Conservation (phyloP, 2,888 invertebrate species). For the Terebella lapidaria region DNA sequence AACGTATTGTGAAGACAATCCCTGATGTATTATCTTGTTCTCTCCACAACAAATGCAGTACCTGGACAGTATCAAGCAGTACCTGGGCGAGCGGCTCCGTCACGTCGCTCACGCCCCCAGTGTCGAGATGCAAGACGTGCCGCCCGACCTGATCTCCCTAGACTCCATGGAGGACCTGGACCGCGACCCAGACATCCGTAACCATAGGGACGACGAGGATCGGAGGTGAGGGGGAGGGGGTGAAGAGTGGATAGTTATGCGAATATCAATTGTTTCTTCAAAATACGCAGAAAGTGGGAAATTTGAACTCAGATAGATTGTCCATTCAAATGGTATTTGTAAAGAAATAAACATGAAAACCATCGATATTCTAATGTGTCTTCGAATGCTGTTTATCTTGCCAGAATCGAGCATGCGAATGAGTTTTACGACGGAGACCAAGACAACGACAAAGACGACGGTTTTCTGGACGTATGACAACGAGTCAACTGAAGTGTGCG, state of each 20-base stretch:
- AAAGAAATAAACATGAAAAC: too few relatives aligned
- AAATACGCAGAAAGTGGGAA: too few relatives aligned
- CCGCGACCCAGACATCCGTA: slow-evolving; percentile 17
- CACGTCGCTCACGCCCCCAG: slow-evolving; percentile 98
- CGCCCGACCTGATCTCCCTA: slow-evolving; percentile 63
- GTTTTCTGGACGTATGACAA: slow-evolving; percentile 44
- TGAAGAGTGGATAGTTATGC: too few relatives aligned
- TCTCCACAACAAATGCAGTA: too few relatives aligned
- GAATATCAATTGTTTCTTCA: not conserved
- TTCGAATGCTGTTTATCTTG: too few relatives aligned
- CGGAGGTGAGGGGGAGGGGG: slow-evolving; percentile 5
- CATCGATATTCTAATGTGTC: too few relatives aligned
- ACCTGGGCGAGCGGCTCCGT: slow-evolving; percentile 91
- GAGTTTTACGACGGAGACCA: slow-evolving; percentile 53
- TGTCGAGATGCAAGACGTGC: slow-evolving; percentile 81
- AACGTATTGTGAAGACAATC: too few relatives aligned
- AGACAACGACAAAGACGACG: slow-evolving; percentile 51
- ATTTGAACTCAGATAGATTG: too few relatives aligned
- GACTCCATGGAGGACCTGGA: slow-evolving; percentile 42
- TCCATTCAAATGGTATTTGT: too few relatives aligned
- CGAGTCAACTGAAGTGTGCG: not conserved
- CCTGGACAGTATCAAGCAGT: slow-evolving; percentile 90
- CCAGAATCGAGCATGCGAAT: slow-evolving; percentile 47
- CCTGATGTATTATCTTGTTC: too few relatives aligned
- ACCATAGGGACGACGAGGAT: slow-evolving; percentile 15